phyloP scores from a whole-genome alignment of 2,888 invertebrate genomes.

The Drosophila bunnanda region DNA sequence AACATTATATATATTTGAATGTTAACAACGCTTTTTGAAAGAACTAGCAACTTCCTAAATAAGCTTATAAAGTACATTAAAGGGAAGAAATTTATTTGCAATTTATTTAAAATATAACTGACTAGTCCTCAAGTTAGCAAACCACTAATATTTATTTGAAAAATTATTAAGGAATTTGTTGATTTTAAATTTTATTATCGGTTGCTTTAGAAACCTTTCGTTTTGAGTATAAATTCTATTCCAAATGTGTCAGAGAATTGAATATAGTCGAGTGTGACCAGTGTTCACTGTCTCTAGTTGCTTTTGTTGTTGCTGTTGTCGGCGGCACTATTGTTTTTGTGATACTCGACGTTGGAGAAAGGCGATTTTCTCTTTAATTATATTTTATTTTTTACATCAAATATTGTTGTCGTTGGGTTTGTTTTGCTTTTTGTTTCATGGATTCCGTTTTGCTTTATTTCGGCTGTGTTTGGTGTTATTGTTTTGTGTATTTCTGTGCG shows the following conservation, averaged over 20 bases:
- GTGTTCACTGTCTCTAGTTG: conserved; percentile 8
- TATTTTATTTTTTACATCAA: conserved; percentile 73
- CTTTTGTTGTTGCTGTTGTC: conserved; percentile 53
- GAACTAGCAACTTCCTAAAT: background rate
- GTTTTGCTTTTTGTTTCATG: conserved; percentile 47
- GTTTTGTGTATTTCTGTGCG: background rate
- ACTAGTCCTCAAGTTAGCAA: background rate
- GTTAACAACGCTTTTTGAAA: background rate
- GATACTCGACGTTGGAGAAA: conserved; percentile 70
- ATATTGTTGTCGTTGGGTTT: conserved; percentile 56
- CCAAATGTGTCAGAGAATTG: background rate
- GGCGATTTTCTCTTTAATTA: conserved; percentile 78
- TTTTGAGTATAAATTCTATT: background rate
- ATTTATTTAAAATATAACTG: background rate
- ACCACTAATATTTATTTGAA: background rate
- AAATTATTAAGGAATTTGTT: background rate
- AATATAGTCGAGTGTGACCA: background rate
- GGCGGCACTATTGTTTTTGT: conserved; percentile 74
- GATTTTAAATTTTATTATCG: background rate
- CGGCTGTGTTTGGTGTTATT: conserved; percentile 32
- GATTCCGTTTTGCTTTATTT: conserved; percentile 70
- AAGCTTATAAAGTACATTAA: too few species aligned
- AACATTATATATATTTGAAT: background rate
- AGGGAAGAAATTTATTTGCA: background rate
- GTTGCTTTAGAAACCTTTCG: background rate